Conservation (phyloP, 1,140 invertebrate genomes). For the Augochlora pura region DNA sequence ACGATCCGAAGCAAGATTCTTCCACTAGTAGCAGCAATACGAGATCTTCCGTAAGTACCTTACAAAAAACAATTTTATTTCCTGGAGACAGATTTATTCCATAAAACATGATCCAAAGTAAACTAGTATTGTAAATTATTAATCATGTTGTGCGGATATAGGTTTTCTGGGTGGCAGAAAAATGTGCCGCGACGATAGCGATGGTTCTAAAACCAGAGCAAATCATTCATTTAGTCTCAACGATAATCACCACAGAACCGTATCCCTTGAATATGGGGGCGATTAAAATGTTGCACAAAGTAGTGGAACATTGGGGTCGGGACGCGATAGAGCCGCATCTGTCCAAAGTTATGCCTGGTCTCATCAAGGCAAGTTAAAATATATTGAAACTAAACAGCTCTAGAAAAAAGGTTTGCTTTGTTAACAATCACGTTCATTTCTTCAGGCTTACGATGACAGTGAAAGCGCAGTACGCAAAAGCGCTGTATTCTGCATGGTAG, state of each 20-base stretch:
- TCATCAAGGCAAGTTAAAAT: conserved; percentile 85
- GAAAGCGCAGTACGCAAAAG: conserved; percentile 96
- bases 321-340: conserved; percentile 88
- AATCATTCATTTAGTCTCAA: conserved; percentile 86
- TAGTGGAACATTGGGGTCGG: conserved; percentile 86
- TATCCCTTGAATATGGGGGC: conserved; percentile 94
- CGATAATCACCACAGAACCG: conserved; percentile 91
- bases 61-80: background rate
- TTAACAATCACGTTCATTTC: background rate
- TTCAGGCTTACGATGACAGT: conserved; percentile 91
- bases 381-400: background rate
- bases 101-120: too few species aligned
- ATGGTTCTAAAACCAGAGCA: conserved; percentile 86
- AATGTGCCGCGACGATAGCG: conserved; percentile 87
- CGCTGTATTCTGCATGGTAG: conserved; percentile 97
- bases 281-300: conserved; percentile 95
- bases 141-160: background rate
- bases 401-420: background rate
- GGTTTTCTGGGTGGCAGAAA: conserved; percentile 82
- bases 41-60: conserved; percentile 76
- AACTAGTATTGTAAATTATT: background rate
- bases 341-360: conserved; percentile 91
- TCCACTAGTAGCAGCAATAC: conserved; percentile 67
- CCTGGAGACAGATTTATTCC: background rate
- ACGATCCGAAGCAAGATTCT: conserved; percentile 71